These are phyloP conservation scores for Xenopus borealis DNA, from an alignment of 2,113 vertebrate species.

Conservation along the genomic window DNA sequence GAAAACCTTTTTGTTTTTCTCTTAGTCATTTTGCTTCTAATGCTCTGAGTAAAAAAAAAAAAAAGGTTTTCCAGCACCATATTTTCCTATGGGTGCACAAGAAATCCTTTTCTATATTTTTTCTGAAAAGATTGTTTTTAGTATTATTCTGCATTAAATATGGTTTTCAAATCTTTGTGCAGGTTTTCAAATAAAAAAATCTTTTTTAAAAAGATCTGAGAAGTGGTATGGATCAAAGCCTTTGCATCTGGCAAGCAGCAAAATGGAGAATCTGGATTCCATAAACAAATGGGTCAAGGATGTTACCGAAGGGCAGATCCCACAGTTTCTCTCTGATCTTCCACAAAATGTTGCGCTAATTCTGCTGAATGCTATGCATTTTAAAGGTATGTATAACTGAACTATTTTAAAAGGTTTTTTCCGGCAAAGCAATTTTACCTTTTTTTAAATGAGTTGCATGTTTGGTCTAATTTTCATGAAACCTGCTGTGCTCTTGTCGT, in stretches of 20 bases:
- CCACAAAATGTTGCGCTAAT: constrained; percentile 75
- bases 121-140: too few relatives aligned
- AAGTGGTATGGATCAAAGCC: constrained; percentile 80
- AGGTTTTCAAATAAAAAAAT: constrained; percentile 80
- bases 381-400: constrained; percentile 69
- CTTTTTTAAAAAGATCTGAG: constrained; percentile 76
- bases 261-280: constrained; percentile 59
- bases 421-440: too few relatives aligned
- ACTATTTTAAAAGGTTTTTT: neutral
- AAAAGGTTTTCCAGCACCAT: too few relatives aligned
- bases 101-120: too few relatives aligned
- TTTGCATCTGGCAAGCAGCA: constrained; percentile 61
- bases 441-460: too few relatives aligned
- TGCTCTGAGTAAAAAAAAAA: too few relatives aligned
- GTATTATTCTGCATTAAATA: too few relatives aligned
- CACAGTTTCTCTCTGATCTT: constrained; percentile 78
- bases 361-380: constrained; percentile 88
- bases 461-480: too few relatives aligned
- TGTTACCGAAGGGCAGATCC: constrained; percentile 78
- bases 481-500: too few relatives aligned
- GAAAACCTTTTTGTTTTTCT: too few relatives aligned
- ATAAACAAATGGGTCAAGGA: constrained; percentile 89
- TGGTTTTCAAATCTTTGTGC: neutral
- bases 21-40: too few relatives aligned
- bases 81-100: too few relatives aligned